Evolutionary conservation across 2,888 invertebrate genomes (phyloP), one percentile per base, ranked within the genome.

Genomic region (Adelphocoris suturalis): DNA sequence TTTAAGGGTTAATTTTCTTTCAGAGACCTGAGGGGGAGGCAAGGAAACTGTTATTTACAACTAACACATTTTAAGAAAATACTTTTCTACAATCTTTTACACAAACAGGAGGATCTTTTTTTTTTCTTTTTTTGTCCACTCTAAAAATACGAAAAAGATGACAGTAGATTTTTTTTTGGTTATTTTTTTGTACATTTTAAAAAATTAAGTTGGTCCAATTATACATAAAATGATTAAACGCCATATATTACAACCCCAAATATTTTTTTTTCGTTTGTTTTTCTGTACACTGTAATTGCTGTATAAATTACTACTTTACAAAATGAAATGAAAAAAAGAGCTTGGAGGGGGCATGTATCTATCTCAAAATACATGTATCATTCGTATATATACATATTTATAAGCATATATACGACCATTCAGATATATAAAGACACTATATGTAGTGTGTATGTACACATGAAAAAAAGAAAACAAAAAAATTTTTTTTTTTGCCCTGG

Each of bases 141-240:
- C 90, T 89, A 90, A 90, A 90, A 90, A 87, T 91, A 91, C 86
- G 89, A 90, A 88, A 90, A 89, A 76, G 86, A 81, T 90, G 87
- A 90, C 88, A 90, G 90, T 90, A 16, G 88, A 90, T 91, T 85
- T 90, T 85, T 19, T 48, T 57, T n/a, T n/a, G n/a, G 16, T 57
- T 46, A 46, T 88, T 89, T 90, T 90, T 91, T 91, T 91, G 88
- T 91, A 91, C 90, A 91, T 89, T 89, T 91, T 90, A 91, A 90
- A 91, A 90, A 91, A 91, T 90, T 88, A 90, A 87, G 47, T 91
- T 91, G 91, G 91, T 91, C 91, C 91, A 90, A 91, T 91, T 91
- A 91, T 90, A 90, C 90, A 91, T 90, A 91, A 91, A 91, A 91
- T 88, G 86, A 86, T 86, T 68, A 46, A 86, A 86, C 86, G 89